Base-by-base conservation (phyloP, 2,888 invertebrate genomes). In the Cerastis leucographa region DNA sequence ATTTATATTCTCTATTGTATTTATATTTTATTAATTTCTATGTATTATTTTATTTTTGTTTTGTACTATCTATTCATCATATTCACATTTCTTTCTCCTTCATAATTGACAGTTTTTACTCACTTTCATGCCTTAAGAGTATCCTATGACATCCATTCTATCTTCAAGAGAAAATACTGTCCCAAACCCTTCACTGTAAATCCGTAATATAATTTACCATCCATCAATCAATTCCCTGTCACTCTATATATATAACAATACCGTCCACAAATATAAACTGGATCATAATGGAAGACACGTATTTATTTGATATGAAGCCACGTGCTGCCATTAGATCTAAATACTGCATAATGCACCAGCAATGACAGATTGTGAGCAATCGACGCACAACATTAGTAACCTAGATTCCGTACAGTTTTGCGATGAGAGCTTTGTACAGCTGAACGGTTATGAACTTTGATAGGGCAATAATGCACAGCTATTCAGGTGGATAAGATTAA, bases 261-360 rank as follows among this genome's bases (percentile, higher is more conserved):
- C 25, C 61, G 19, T 59, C 25, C 22, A 59, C 64, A 40, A 46
- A 51, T 62, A 73, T 42, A 49, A 9, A 64, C 14, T 14, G 29
- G 62, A 61, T 69, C 54, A 56, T 79, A 69, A 56, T 65, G 51
- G 35, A 40, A 29, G 40, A 51, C 77, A 84, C 71, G 72, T 84
- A 81, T 84, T 67, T 81, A 64, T 35, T 56, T 17, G n/a, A 77
- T 69, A 84, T 46, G 46, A n/a, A 44, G 64, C 44, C 74, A 72
- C 85, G 78, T 84, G 85, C 69, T 66, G 5, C 56, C 40, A 51
- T 71, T 62, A 62, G 72, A 74, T 83, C 81, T 84, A 72, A 72
- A 84, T 81, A 84, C 77, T 72, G 72, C 71, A 81, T 84, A 84
- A 84, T 81, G 85, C 83, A 85, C 71, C 62, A 68, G 46, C n/a